These are phyloP conservation scores for Pollachius pollachius DNA, from an alignment of 2,113 vertebrate species.

Conservation along the genomic window DNA sequence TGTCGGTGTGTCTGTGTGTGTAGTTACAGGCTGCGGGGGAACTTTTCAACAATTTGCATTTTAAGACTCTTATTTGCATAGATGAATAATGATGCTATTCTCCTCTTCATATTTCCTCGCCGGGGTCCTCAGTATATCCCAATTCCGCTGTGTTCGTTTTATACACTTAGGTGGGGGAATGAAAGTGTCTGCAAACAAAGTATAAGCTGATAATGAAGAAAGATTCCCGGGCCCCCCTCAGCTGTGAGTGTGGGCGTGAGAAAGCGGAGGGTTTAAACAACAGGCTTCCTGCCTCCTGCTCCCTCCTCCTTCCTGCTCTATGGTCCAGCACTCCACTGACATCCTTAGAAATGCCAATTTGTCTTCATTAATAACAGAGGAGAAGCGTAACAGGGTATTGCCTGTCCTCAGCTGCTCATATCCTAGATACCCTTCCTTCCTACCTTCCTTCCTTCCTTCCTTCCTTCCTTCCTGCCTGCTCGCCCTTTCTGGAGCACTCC, in stretches of 20 bases:
- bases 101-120: slow-evolving; percentile 15
- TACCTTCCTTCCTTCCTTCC: slow-evolving; percentile 3
- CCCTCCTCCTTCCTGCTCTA: slow-evolving; percentile 13
- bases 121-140: slow-evolving; percentile 19
- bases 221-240: slow-evolving; percentile 21
- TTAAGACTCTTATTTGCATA: slow-evolving; percentile 22
- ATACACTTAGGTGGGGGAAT: slow-evolving; percentile 37
- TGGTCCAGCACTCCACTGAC: slow-evolving; percentile 28
- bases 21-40: neutral
- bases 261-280: slow-evolving; percentile 16
- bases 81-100: slow-evolving; percentile 42
- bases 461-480: slow-evolving; percentile 28
- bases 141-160: slow-evolving; percentile 38
- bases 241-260: slow-evolving; percentile 23
- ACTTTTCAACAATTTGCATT: slow-evolving; percentile 3
- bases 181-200: slow-evolving; percentile 47
- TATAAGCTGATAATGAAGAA: slow-evolving; percentile 44
- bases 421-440: slow-evolving; percentile 19
- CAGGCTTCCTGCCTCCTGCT: neutral
- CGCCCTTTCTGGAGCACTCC: slow-evolving; percentile 22
- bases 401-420: neutral
- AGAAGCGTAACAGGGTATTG: slow-evolving; percentile 29
- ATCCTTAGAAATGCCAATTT: slow-evolving; percentile 51
- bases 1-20: neutral
- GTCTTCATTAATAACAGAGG: slow-evolving; percentile 58